Base-by-base conservation (phyloP, 2,113 vertebrate genomes). In the Chinchilla lanigera region DNA sequence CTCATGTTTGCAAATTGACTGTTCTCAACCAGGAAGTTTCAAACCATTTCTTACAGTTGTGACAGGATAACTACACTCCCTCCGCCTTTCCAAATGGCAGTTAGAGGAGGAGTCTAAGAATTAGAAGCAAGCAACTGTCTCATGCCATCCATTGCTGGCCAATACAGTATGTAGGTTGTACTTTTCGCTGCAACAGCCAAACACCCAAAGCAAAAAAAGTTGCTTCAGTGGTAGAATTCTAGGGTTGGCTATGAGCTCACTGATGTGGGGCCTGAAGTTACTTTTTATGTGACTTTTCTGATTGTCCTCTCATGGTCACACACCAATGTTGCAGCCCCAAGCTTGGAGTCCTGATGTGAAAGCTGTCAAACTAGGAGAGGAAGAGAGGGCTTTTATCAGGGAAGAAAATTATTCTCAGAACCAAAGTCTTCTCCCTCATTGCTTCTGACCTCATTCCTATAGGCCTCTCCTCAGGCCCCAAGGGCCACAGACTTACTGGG, bases 191-290 rank as follows among this genome's bases (percentile, higher is more conserved):
- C 65, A 89, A 94, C 56, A 73, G 69, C 38, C 8, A 14, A 81
- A 95, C 1, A 50, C 1, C 1, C 0, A 78, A 2, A 67, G 75
- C 60, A 67, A 33, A 89, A 92, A 33, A 33, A 50, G 28, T 84
- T 81, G 24, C 52, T 81, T 87, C 22, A 89, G 58, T n/a, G 67
- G 8, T 3, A 52, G 44, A n/a, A 28, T 1, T 30, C 14, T 7
- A 17, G 65, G 20, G 28, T 47, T 24, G 52, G 10, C 8, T 2
- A 30, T 82, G 47, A 44, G 20, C 11, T 86, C 35, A 61, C 16
- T 4, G 78, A 7, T 24, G 10, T 38, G 26, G 1, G 33, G 2
- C 13, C 1, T 19, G 4, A 50, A 16, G 16, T 58, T 0, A 5
- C 4, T 19, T 61, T 89, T 85, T 61, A 52, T 19, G 26, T 71